Evolutionary conservation across 2,888 invertebrate species (phyloP).

Genomic region (Drosophila ustulata): DNA sequence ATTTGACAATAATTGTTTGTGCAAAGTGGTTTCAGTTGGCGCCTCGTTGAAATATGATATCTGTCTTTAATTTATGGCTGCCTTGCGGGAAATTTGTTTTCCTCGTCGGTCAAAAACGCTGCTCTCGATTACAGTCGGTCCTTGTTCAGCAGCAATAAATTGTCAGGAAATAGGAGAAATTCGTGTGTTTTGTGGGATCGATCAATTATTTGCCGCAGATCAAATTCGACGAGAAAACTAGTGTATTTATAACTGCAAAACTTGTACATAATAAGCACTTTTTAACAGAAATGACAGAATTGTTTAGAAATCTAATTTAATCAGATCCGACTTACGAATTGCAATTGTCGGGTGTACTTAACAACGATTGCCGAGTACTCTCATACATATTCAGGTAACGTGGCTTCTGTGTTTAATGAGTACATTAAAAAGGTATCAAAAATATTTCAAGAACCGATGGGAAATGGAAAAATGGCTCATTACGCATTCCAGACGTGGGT

Average conservation of each 20-base stretch:
- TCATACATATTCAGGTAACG: conserved; percentile 44
- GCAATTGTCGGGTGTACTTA: neutral
- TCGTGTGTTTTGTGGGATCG: conserved; percentile 11
- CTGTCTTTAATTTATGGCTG: conserved; percentile 45
- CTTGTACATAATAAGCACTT: no score
- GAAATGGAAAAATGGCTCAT: conserved; percentile 54
- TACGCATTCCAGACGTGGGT: conserved; percentile 67
- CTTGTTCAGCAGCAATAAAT: conserved; percentile 14
- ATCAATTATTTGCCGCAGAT: conserved; percentile 7
- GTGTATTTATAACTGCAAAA: no score
- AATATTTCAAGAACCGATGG: conserved; percentile 50
- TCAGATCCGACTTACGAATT: no score
- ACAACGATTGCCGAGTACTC: conserved; percentile 1
- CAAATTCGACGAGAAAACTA: no score
- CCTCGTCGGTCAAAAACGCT: conserved; percentile 7
- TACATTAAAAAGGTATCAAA: conserved; percentile 70
- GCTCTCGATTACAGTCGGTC: conserved; percentile 56
- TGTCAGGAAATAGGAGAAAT: conserved; percentile 2
- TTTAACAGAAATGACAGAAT: no score
- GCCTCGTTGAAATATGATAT: conserved; percentile 63
- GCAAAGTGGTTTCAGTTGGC: conserved; percentile 27
- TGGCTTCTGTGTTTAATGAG: conserved; percentile 62
- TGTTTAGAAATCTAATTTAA: no score
- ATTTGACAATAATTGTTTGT: conserved; percentile 47
- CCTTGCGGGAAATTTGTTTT: conserved; percentile 58